Base-by-base conservation (phyloP, 2,888 invertebrate species). In the Drosophila meridionalis region DNA sequence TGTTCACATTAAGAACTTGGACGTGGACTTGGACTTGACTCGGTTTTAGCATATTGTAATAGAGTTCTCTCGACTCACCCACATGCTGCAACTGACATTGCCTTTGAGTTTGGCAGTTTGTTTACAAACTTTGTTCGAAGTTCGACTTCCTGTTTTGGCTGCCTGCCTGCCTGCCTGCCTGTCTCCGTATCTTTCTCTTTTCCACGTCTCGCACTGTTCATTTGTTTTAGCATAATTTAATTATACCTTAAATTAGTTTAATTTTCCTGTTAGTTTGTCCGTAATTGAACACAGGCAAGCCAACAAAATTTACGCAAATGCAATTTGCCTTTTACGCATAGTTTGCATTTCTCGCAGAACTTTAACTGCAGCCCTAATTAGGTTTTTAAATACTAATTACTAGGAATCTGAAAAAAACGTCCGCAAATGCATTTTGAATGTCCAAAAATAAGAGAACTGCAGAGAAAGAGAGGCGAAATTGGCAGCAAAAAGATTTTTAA, bases 181-280 rank as follows among this genome's bases (percentile, higher is more conserved):
- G n/a, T 42, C 42, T 42, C 6, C 20, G 12, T 52, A 3, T 43
- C 52, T 36, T 48, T 43, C 50, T 38, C 70, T 48, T n/a, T 34
- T 11, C 42, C 65, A 76, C 11, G 67, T 50, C 30, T 50, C 26
- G 36, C 38, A 36, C 43, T 63, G 61, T 80, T 80, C 75, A 75
- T 65, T 81, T 69, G 73, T 69, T 72, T 73, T 73, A 73, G 79
- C 73, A 72, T 81, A 82, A 81, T 84, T 76, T 57, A 81, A 82
- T 82, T 76, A 64, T 40, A 68, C 63, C 76, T 79, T 72, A 69
- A 81, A 71, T 76, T 53, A 64, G 74, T 74, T 52, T 12, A 55
- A 65, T 68, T 66, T 66, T 48, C 55, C 60, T 58, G 30, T 64
- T 52, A 62, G 55, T 61, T 68, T 63, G 26, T 12, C 36, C 38